These are phyloP conservation scores for Nematostella vectensis DNA, from an alignment of 92 coral and sea anemone genomes.

Conservation along the genomic window DNA sequence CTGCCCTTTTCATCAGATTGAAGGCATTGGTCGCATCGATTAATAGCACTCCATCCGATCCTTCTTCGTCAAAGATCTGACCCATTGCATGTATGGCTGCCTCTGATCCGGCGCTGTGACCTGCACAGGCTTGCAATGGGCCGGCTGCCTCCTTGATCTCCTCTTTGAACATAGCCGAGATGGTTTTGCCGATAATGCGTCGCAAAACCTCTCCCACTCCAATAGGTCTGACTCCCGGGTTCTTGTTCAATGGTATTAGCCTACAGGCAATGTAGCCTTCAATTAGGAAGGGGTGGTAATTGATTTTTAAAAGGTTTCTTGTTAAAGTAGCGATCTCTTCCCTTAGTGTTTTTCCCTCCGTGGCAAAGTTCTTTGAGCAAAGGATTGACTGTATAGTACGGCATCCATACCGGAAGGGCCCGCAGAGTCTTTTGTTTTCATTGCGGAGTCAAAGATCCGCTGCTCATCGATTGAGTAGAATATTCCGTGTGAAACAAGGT, in stretches of 20 bases:
- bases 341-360: too few species aligned
- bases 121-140: constrained; percentile 37
- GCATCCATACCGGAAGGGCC: constrained; percentile 44
- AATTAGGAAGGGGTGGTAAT: constrained; percentile 13
- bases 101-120: constrained; percentile 38
- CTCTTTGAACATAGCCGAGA: constrained; percentile 12
- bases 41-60: constrained; percentile 28
- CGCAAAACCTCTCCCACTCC: constrained; percentile 28
- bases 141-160: constrained; percentile 22
- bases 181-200: constrained; percentile 16
- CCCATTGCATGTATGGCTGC: constrained; percentile 38
- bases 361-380: constrained; percentile 28
- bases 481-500: constrained; percentile 19
- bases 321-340: too few species aligned
- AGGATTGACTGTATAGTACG: constrained; percentile 21
- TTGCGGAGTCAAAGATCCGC: too few species aligned
- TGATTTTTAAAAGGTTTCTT: constrained; percentile 6
- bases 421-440: too few species aligned
- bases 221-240: constrained; percentile 36
- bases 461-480: constrained; percentile 25
- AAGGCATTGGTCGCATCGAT: constrained; percentile 50
- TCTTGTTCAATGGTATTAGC: constrained; percentile 43
- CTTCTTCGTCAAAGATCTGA: constrained; percentile 26
- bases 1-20: constrained; percentile 25
- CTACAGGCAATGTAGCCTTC: constrained; percentile 28